phyloP scores from a whole-genome alignment of 1,140 invertebrate species.

The Galendromus occidentalis region DNA sequence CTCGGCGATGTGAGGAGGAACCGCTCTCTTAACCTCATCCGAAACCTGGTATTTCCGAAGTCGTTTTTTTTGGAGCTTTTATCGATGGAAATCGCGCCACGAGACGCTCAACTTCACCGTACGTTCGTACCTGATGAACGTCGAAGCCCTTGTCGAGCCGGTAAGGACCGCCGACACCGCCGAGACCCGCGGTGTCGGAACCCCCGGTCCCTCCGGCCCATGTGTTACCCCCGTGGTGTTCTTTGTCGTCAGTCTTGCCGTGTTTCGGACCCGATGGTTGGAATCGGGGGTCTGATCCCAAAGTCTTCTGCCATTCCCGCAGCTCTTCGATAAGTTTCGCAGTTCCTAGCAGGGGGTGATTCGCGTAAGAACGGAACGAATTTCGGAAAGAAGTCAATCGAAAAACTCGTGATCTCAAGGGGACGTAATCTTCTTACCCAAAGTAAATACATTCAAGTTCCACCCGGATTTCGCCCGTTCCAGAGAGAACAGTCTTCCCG shows the following conservation, averaged over 20 bases:
- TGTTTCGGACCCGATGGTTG: slow-evolving; percentile 51
- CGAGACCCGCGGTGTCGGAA: slow-evolving; percentile 75
- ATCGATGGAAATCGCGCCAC: background rate
- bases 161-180: slow-evolving; percentile 77
- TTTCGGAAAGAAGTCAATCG: background rate
- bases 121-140: slow-evolving; percentile 53
- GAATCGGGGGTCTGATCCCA: slow-evolving; percentile 13
- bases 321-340: background rate
- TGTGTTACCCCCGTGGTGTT: slow-evolving; percentile 84
- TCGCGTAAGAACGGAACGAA: background rate
- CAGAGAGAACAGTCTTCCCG: background rate
- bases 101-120: background rate
- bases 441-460: background rate
- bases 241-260: slow-evolving; percentile 70
- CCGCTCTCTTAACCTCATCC: slow-evolving; percentile 16
- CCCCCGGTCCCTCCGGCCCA: slow-evolving; percentile 74
- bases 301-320: slow-evolving; percentile 16
- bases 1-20: slow-evolving; percentile 37
- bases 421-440: background rate
- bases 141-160: slow-evolving; percentile 73
- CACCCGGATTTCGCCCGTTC: background rate
- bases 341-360: background rate
- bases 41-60: background rate
- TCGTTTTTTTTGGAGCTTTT: background rate
- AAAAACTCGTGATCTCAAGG: too few species aligned